Base-by-base conservation (phyloP, 2,888 invertebrate species). In the Melieria omissa region DNA sequence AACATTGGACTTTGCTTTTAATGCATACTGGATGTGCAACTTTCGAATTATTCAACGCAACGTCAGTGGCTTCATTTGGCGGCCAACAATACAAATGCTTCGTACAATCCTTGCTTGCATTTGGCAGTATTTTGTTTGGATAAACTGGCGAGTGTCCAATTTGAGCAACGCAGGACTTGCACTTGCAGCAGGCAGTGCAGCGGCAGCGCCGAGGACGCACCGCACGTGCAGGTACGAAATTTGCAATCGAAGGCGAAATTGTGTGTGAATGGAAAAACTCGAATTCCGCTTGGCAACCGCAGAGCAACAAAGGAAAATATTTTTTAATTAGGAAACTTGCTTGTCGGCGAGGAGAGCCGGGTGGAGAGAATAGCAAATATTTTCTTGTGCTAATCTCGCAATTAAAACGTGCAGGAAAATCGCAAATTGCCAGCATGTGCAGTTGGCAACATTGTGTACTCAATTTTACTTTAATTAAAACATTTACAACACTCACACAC, bases 401-500 rank as follows among this genome's bases (percentile, higher is more conserved):
- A 68, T 68, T 68, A 68, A 60, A 49, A 41, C 9, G 12, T 49
- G 14, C 29, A 29, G 29, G 29, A 29, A 29, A 65, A 42, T 16
- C 12, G 44, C 12, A 44, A 61, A 44, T 61, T 41, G 44, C 64
- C 46, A 66, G 14, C 41, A 55, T 16, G 55, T 52, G 29, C 10
- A 49, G 58, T 12, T 67, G 67, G 55, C 68, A 60, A 72, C 49
- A 65, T 42, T 52, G 52, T 65, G 49, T 72, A 69, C 57, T 65
- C 55, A 57, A 69, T 72, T 72, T 69, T 62, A 65, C 44, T 72
- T 72, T 83, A 82, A 83, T 83, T 82, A 82, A 82, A 83, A 83
- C 83, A 82, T 82, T 80, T 75, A 73, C 69, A 63, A 66, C 65
- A 67, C 58, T 54, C 68, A 65, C 29, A 70, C 58, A 68, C 64